These are phyloP conservation scores for Pterostichus madidus DNA, from an alignment of 2,888 invertebrate genomes.

Conservation along the genomic window DNA sequence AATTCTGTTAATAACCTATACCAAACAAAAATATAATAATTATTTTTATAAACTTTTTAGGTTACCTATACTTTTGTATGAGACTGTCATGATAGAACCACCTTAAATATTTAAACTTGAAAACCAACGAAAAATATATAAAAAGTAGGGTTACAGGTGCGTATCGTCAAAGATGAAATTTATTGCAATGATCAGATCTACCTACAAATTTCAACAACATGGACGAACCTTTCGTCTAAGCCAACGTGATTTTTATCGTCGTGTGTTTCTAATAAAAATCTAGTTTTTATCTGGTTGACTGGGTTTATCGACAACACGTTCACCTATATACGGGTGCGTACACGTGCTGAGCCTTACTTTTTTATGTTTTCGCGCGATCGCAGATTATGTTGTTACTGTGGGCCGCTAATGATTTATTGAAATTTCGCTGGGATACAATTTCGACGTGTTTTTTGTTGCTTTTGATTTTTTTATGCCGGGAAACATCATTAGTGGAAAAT, in stretches of 20 bases:
- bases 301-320: slow-evolving; percentile 48
- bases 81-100: too few species aligned
- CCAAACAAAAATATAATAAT: too few species aligned
- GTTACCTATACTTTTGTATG: too few species aligned
- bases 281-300: slow-evolving; percentile 44
- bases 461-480: slow-evolving; percentile 12
- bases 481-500: slow-evolving; percentile 45
- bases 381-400: slow-evolving; percentile 49
- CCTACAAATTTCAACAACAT: slow-evolving; percentile 49
- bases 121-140: not conserved
- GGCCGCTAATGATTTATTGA: slow-evolving; percentile 46
- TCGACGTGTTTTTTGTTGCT: slow-evolving; percentile 38
- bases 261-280: slow-evolving; percentile 53
- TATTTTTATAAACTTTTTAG: too few species aligned
- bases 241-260: slow-evolving; percentile 46
- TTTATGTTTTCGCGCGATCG: slow-evolving; percentile 48
- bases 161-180: slow-evolving; percentile 17
- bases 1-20: too few species aligned
- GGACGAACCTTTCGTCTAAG: slow-evolving; percentile 21
- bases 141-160: slow-evolving; percentile 44
- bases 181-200: slow-evolving; percentile 4
- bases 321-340: slow-evolving; percentile 52
- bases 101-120: too few species aligned
- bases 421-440: slow-evolving; percentile 44
- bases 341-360: slow-evolving; percentile 44